phyloP scores from a whole-genome alignment of 2,888 invertebrate genomes.

The Adelphocoris suturalis region DNA sequence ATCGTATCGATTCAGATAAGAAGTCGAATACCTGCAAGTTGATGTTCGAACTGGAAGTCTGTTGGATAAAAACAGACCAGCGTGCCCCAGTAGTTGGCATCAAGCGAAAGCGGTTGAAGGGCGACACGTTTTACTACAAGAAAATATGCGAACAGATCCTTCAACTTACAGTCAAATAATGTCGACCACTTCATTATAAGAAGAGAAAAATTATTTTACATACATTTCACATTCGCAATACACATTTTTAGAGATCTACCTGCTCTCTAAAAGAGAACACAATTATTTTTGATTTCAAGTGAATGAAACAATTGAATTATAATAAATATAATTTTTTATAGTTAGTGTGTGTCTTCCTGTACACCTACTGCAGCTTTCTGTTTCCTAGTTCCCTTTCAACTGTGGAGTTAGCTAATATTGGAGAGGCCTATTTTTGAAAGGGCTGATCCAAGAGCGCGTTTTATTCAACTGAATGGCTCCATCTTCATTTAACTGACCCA shows the following conservation, averaged over 20 bases:
- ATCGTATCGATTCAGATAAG: conserved; percentile 44
- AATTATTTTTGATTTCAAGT: not conserved
- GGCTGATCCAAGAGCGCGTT: too few relatives aligned
- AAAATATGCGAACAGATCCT: conserved; percentile 87
- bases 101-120: conserved; percentile 86
- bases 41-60: conserved; percentile 87
- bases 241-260: not conserved
- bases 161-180: conserved; percentile 71
- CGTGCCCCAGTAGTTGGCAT: conserved; percentile 81
- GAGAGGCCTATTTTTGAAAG: too few relatives aligned
- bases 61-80: conserved; percentile 80
- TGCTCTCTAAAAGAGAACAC: not conserved
- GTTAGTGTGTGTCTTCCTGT: too few relatives aligned
- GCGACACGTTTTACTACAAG: conserved; percentile 90
- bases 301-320: not conserved
- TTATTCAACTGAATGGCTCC: too few relatives aligned
- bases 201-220: not conserved
- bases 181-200: not conserved
- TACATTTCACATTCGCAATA: not conserved
- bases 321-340: too few relatives aligned
- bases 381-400: too few relatives aligned
- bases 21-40: conserved; percentile 69
- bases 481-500: too few relatives aligned
- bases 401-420: too few relatives aligned
- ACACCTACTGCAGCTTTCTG: too few relatives aligned